Conservation (phyloP, 2,797 vertebrate genomes). For the Lacerta viridis region DNA sequence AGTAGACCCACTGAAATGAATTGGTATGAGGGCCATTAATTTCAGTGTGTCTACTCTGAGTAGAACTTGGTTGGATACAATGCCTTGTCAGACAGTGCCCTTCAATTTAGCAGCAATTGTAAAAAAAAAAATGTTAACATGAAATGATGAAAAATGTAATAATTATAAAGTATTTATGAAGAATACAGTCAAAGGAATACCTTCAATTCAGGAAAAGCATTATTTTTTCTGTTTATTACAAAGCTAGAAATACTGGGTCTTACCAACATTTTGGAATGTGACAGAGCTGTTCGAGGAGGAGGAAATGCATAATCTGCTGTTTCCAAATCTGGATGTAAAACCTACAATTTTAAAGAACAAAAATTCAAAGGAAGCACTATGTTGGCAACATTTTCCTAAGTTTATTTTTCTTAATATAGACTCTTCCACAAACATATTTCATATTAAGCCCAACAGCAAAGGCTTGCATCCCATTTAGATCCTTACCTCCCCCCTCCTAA, state of each 20-base stretch:
- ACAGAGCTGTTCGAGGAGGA: conserved; percentile 91
- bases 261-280: conserved; percentile 97
- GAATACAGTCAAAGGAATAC: conserved; percentile 20
- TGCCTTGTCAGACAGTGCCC: not conserved
- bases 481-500: not conserved
- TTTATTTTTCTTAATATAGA: conserved; percentile 29
- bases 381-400: not conserved
- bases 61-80: too few relatives aligned
- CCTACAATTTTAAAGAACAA: conserved; percentile 80
- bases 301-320: conserved; percentile 98
- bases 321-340: conserved; percentile 97
- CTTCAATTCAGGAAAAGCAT: conserved; percentile 34
- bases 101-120: not conserved
- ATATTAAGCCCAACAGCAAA: conserved; percentile 19
- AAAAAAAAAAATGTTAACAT: conserved; percentile 9
- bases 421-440: not conserved
- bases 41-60: too few relatives aligned
- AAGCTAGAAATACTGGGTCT: conserved; percentile 74
- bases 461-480: not conserved
- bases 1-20: too few relatives aligned
- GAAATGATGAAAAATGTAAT: conserved; percentile 1
- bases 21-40: too few relatives aligned
- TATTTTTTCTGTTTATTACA: conserved; percentile 28
- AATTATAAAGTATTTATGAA: conserved; percentile 1
- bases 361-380: conserved; percentile 25